Base-by-base conservation (phyloP, 1,140 invertebrate species). In the Ceratina australensis region DNA sequence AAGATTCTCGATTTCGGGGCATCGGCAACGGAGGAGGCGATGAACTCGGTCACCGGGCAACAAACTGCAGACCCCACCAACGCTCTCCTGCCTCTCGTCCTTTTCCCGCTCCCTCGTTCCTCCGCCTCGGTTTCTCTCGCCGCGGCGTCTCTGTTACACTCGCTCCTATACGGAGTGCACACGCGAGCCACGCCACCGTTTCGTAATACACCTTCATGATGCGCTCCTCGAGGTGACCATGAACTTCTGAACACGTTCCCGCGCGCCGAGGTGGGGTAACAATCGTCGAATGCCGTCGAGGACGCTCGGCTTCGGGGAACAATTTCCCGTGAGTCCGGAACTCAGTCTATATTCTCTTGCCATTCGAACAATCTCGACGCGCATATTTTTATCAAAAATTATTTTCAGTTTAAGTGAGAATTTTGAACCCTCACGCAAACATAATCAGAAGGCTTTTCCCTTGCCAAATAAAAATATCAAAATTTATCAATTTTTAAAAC, bases 21-120 rank as follows among this genome's bases (percentile, higher is more conserved):
- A 88, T 85, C 87, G 86, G 74, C 78, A 57, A 78, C 79, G 80
- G 72, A 79, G 81, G 82, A 85, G 73, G 79, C 81, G 91, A 92
- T 92, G 91, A 92, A 92, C 91, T 92, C 91, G 91, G 91, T 92
- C 91, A 92, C 91, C 91, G 91, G 91, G 91, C 91, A 92, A 92
- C 91, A 92, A 92, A 92, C 91, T 91, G 89, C 90, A 91, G 85
- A 78, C 80, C 84, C 86, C 83, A 78, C 86, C 79, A 71, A 77
- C 88, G 78, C 78, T 67, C 77, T 79, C 66, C 24, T 20, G 20
- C 15, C 24, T 16, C 8, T 33, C 60, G 12, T 64, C 47, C 49
- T 66, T 28, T 28, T 56, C 60, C 28, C 15, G 59, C 18, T 57
- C 61, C 47, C 59, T 68, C 26, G 8, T 59, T 74, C 20, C 57